Base-by-base conservation (phyloP, 2,113 vertebrate species). In the Lampris megalopsis region DNA sequence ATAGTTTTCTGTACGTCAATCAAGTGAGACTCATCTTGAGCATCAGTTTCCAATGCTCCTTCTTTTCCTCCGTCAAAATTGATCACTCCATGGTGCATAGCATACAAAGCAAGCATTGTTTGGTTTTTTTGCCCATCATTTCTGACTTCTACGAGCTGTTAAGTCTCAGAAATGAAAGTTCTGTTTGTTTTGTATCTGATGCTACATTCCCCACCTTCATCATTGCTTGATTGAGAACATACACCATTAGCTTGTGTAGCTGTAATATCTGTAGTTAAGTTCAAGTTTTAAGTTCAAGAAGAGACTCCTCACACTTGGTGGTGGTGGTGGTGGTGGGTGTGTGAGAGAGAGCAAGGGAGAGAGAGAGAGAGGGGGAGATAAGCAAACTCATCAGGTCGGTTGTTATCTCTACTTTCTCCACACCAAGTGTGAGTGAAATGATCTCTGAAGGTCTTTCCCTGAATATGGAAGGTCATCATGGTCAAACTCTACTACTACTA, bases 171-270 rank as follows among this genome's bases (percentile, higher is more conserved):
- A 54, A 54, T 54, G 5, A 54, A 45, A 45, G 7, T 45, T 45
- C 43, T 45, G 43, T 45, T 45, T 5, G 43, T 45, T 45, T 45
- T 45, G 7, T 45, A 45, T 45, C 43, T 54, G 13, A 54, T 54
- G n/a, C n/a, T n/a, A 13, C n/a, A 24, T 56, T 56, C 10, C 10
- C 5, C 35, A n/a, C 10, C 5, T 56, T 1, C 3, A 24, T 75
- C 83, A 49, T 83, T 86, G 80, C 75, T 82, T 82, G 70, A 82
- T 82, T 57, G 67, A 60, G 48, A 73, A 72, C 58, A 71, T 67
- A 69, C 65, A 60, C 66, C 24, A 48, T 69, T 74, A 37, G 2
- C 35, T n/a, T 50, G 38, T 66, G 45, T 67, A 66, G 52, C 47
- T 56, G 36, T 70, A 35, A 72, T 41, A 63, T 37, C 64, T 78